Base-by-base conservation (phyloP, 1,140 invertebrate genomes). In the Tachypleus tridentatus region DNA sequence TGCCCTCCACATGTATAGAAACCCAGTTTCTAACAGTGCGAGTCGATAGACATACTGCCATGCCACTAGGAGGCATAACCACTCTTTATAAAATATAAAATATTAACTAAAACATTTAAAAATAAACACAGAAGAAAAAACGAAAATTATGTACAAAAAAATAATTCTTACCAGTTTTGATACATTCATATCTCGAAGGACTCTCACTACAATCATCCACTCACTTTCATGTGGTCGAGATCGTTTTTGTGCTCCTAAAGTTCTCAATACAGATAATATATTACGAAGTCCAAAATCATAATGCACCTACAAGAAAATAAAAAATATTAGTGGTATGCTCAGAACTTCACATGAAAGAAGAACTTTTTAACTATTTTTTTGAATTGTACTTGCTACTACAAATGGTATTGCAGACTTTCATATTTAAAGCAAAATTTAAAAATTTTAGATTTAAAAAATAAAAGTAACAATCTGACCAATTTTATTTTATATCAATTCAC, bases 241-340 rank as follows among this genome's bases (percentile, higher is more conserved):
- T 71, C 94, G 80, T 77, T 97, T 97, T 0, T 90, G 84, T 3
- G 94, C 88, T 49, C 95, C 95, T 9, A 98, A 79, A n/a, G 91
- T 93, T 71, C 95, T 80, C 51, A 98, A 77, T 3, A 97, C 93
- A 0, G 94, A 97, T 4, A 97, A 79, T 74, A 98, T 97, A 76
- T 98, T 98, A 71, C 95, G 80, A 60, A 98, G 79, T 51, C 95
- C 95, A 77, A 98, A 97, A 79, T 97, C 94, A 75, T 97, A 97
- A 76, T 98, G 94, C 0, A 97, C 93, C 86, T 89, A 69, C 29
- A 62, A 50, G 48, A 4, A 62, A 57, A 10, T 49, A 8, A 49
- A 64, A 58, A 5, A 29, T 51, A 5, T 4, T 51, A 5, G 50
- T 49, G 10, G 47, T 60, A 4, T 49, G 3, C 7, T 29, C 7